Evolutionary conservation across 1,140 invertebrate genomes (phyloP), one percentile per base, ranked within the genome.

Genomic region (Rhopalosiphum padi): DNA sequence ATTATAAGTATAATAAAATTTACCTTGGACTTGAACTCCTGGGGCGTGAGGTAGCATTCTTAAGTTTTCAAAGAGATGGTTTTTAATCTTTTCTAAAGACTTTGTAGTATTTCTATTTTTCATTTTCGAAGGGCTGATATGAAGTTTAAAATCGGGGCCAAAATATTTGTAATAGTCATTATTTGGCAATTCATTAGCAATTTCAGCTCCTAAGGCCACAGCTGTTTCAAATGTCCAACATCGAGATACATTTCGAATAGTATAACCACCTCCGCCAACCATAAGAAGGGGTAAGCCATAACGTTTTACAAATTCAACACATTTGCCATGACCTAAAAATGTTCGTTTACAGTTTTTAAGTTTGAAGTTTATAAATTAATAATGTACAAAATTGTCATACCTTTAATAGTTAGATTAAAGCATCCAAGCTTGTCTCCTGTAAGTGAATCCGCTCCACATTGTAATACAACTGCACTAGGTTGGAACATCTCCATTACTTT

Each of bases 111-210:
- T 99, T 95, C 99, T 99, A 96, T 99, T 99, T 2, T 98, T 97
- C 99, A 99, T 99, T 95, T 99, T 99, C 55, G 99, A 99, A 7
- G 99, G 99, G 95, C 98, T 99, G 94, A 99, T 99, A 95, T 99
- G 99, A n/a, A 99, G 96, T 95, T 99, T 99, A 95, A 99, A 99
- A 95, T 99, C 99, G 1, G 99, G 99, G 0, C 99, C 99, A 95
- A 99, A 99, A 95, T 99, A 99, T 95, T 99, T 99, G 96, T 99
- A 99, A 95, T 99, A 99, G 95, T 99, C 99, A 96, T 99, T 99
- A 95, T 99, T 99, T 0, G 99, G 99, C 91, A 99, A 96, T 96
- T 99, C 99, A 96, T 99, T 99, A 15, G 99, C 98, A 94, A 99
- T 99, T 95, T 99, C 99, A 53, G 97, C 97, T 68, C 98, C 98